Percentiles rank a stretch among this genome's conserved stretches.
phyloP scores from a whole-genome alignment of 2,888 invertebrate genomes.

The Temnothorax unifasciatus region DNA sequence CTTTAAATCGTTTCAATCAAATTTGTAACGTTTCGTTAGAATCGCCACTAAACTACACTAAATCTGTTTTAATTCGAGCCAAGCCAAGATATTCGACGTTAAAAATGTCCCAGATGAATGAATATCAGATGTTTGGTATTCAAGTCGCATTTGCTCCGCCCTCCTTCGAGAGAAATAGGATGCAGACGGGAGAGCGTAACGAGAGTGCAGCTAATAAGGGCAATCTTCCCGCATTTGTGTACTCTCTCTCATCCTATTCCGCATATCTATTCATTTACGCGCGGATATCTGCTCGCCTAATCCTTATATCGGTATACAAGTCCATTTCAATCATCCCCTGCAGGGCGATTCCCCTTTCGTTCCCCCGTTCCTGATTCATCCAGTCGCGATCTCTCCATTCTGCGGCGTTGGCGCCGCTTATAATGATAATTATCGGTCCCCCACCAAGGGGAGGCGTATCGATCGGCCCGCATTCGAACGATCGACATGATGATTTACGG shows the following conservation, averaged over 20 bases:
- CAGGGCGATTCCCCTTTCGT: slow-evolving; percentile 55
- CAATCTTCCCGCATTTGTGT: background rate
- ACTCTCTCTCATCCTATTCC: background rate
- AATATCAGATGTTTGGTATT: background rate
- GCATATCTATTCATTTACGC: slow-evolving; percentile 15
- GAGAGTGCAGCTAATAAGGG: slow-evolving; percentile 1
- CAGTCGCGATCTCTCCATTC: slow-evolving; percentile 68
- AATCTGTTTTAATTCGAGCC: background rate
- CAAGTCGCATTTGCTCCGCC: background rate
- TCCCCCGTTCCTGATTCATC: background rate
- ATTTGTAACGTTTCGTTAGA: background rate
- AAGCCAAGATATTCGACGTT: background rate
- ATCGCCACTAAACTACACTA: background rate
- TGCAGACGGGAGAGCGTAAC: background rate
- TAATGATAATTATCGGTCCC: slow-evolving; percentile 82
- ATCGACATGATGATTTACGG: slow-evolving; percentile 1
- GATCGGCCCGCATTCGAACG: slow-evolving; percentile 45
- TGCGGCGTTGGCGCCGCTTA: slow-evolving; percentile 80
- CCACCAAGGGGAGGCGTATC: slow-evolving; percentile 58
- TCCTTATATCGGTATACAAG: slow-evolving; percentile 24
- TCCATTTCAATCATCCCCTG: slow-evolving; percentile 18
- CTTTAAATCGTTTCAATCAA: background rate
- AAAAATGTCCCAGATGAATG: background rate
- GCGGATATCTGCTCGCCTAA: background rate
- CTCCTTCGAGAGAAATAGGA: background rate